These are phyloP conservation scores for Drosophila auraria DNA, from an alignment of 1,140 invertebrate species.

Conservation along the genomic window DNA sequence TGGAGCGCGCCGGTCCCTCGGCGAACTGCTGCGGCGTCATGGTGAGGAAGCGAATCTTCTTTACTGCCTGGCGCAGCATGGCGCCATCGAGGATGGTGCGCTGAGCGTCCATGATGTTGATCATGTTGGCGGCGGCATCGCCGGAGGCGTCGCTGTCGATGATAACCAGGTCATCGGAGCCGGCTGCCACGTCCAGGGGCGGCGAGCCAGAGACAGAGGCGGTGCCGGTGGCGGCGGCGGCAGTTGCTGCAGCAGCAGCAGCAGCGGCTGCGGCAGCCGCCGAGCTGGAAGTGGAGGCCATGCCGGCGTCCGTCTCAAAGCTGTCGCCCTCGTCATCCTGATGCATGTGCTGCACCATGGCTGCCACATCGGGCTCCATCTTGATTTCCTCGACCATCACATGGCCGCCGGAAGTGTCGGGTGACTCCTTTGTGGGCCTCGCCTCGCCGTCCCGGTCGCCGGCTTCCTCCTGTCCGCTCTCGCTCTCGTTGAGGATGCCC, in stretches of 20 bases:
- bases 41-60: slow-evolving; percentile 91
- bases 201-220: slow-evolving; percentile 5
- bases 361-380: slow-evolving; percentile 80
- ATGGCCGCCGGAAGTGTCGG: slow-evolving; percentile 13
- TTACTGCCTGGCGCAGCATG: slow-evolving; percentile 86
- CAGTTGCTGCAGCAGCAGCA: neutral
- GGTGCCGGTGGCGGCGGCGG: too few relatives aligned
- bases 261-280: slow-evolving; percentile 19
- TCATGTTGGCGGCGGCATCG: slow-evolving; percentile 67
- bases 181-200: slow-evolving; percentile 22
- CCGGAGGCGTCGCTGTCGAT: slow-evolving; percentile 76
- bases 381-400: slow-evolving; percentile 77
- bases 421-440: slow-evolving; percentile 16
- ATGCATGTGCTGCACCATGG: slow-evolving; percentile 75
- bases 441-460: slow-evolving; percentile 14
- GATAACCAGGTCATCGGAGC: slow-evolving; percentile 67
- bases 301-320: slow-evolving; percentile 35
- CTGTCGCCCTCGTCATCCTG: slow-evolving; percentile 67
- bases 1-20: slow-evolving; percentile 90
- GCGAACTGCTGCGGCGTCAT: slow-evolving; percentile 92
- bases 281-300: slow-evolving; percentile 19
- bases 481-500: slow-evolving; percentile 63
- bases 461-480: slow-evolving; percentile 4
- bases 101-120: slow-evolving; percentile 75
- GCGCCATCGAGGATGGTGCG: slow-evolving; percentile 70